A percentile compares a stretch with the other conserved stretches of the same genome.
Evolutionary conservation across 2,113 vertebrate species (phyloP).

Genomic region (Charadrius vociferus): DNA sequence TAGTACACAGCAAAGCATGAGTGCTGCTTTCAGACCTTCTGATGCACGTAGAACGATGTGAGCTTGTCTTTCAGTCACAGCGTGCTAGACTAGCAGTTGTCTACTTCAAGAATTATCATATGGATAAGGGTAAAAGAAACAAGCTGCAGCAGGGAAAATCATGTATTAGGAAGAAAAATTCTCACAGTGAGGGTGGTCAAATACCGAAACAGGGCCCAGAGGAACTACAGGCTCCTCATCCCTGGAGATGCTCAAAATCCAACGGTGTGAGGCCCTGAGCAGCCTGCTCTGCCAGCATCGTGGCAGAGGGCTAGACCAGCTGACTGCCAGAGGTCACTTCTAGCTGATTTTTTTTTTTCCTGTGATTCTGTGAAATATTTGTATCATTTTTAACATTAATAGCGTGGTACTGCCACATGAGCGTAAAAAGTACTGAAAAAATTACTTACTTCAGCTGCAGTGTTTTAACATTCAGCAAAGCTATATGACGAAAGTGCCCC

Average conservation of each 20-base stretch:
- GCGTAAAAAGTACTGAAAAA: accelerated
- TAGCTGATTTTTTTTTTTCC: neutral
- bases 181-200: conserved; percentile 50
- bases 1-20: neutral
- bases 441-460: neutral
- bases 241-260: neutral
- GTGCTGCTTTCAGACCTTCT: neutral
- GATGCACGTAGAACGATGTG: neutral
- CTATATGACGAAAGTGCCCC: neutral
- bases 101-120: accelerated
- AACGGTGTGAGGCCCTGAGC: accelerated
- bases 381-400: accelerated
- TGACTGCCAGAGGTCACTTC: accelerated
- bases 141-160: neutral
- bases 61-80: neutral
- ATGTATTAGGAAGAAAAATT: neutral
- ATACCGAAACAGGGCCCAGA: neutral
- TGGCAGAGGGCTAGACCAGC: neutral
- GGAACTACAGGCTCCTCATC: accelerated
- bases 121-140: neutral
- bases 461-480: neutral
- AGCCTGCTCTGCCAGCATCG: neutral
- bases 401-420: neutral
- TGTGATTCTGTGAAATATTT: neutral
- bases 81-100: neutral